Conservation (phyloP, 2,888 invertebrate species). For the Scaptomyza parva region DNA sequence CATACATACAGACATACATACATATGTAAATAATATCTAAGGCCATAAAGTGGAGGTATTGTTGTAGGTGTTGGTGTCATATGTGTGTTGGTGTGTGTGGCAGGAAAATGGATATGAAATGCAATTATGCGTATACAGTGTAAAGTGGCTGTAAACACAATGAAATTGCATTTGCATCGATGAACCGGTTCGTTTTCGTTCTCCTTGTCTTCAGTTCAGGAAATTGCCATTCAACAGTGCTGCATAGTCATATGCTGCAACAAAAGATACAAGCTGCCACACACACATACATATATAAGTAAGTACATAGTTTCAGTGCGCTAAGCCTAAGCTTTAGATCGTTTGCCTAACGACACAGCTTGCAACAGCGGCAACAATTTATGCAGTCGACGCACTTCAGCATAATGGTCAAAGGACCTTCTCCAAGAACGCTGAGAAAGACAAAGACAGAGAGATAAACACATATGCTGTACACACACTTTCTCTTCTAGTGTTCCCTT, state of each 20-base stretch:
- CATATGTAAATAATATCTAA: constrained; percentile 1
- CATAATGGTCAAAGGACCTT: constrained; percentile 49
- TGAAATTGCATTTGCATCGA: constrained; percentile 76
- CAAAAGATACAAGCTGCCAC: constrained; percentile 56
- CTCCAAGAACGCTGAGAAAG: constrained; percentile 6
- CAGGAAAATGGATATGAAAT: constrained; percentile 57
- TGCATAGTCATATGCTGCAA: constrained; percentile 75
- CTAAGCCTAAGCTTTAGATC: constrained; percentile 44
- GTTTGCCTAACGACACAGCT: constrained; percentile 46
- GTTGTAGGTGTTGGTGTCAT: not conserved
- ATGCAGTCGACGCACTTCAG: constrained; percentile 49
- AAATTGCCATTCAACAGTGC: constrained; percentile 77
- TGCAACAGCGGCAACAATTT: constrained; percentile 58
- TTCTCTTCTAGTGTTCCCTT: constrained; percentile 12
- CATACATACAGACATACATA: not conserved
- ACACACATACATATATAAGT: too few relatives aligned
- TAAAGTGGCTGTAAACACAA: constrained; percentile 59
- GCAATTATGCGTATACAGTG: constrained; percentile 46
- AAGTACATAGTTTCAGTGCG: constrained; percentile 36
- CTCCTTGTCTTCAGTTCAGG: constrained; percentile 1
- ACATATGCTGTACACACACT: not conserved
- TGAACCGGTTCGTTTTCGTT: constrained; percentile 24
- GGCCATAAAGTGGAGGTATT: not conserved
- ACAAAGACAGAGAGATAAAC: not conserved
- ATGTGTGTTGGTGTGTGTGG: constrained; percentile 10